Conservation (phyloP, 2,113 vertebrate species). For the Oryzias woworae region DNA sequence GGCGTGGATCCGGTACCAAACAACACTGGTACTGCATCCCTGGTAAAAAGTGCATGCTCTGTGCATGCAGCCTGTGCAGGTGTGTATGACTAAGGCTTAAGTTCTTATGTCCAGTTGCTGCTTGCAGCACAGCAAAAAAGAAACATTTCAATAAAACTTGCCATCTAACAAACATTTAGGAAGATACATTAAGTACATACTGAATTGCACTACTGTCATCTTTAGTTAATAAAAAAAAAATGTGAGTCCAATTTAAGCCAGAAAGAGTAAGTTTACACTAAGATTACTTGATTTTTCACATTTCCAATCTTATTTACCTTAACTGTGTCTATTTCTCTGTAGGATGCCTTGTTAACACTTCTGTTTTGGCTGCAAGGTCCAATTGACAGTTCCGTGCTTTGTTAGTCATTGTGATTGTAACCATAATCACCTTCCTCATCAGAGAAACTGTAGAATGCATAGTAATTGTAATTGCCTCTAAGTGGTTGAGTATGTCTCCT, state of each 20-base stretch:
- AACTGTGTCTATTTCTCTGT: slow-evolving; percentile 35
- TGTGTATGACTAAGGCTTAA: too few species aligned
- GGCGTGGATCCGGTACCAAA: too few species aligned
- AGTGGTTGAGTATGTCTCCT: slow-evolving; percentile 42
- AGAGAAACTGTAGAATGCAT: slow-evolving; percentile 52
- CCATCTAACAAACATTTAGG: too few species aligned
- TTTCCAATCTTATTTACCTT: slow-evolving; percentile 44
- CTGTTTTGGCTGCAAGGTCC: slow-evolving; percentile 55
- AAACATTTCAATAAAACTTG: too few species aligned
- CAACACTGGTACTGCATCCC: too few species aligned
- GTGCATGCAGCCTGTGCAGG: too few species aligned
- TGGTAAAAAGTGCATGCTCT: too few species aligned
- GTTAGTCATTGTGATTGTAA: slow-evolving; percentile 65
- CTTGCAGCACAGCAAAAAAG: too few species aligned
- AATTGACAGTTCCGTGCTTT: slow-evolving; percentile 51
- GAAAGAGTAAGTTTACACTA: neutral
- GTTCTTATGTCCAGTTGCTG: too few species aligned
- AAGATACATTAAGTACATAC: too few species aligned
- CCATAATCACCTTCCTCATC: slow-evolving; percentile 69
- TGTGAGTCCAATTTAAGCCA: neutral
- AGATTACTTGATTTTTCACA: slow-evolving; percentile 29
- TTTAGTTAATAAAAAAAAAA: neutral
- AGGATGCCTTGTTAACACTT: slow-evolving; percentile 50
- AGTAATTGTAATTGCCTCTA: slow-evolving; percentile 70
- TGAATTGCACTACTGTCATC: too few species aligned